Conservation (phyloP, 1,140 invertebrate species). For the Meloidogyne floridensis region DNA sequence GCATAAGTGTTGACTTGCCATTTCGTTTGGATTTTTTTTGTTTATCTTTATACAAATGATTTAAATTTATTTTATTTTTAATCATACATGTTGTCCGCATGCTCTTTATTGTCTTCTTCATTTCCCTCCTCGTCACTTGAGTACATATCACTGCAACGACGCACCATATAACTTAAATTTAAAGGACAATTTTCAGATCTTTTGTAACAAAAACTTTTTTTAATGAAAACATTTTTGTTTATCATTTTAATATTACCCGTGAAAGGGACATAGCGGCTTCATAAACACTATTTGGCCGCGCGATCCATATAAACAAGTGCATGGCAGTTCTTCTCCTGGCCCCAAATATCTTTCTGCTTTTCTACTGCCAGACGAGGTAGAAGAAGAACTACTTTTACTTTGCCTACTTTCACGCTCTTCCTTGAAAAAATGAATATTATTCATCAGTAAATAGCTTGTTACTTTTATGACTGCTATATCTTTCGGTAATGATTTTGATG, state of each 20-base stretch:
- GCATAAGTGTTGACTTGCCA: neutral
- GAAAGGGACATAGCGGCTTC: constrained; percentile 64
- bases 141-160: constrained; percentile 18
- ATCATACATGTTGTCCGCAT: neutral
- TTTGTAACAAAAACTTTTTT: constrained; percentile 5
- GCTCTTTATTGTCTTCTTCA: constrained; percentile 37
- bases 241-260: constrained; percentile 43
- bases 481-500: constrained; percentile 15
- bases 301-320: constrained; percentile 59
- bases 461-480: constrained; percentile 29
- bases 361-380: neutral
- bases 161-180: constrained; percentile 53
- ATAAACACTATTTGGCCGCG: constrained; percentile 56
- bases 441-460: constrained; percentile 1
- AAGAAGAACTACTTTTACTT: constrained; percentile 25
- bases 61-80: constrained; percentile 2
- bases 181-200: neutral
- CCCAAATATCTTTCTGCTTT: constrained; percentile 48
- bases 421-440: neutral
- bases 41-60: neutral
- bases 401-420: constrained; percentile 19
- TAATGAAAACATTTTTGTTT: constrained; percentile 2
- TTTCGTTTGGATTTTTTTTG: neutral
- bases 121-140: constrained; percentile 39
- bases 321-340: constrained; percentile 61